Evolutionary conservation across 2,888 invertebrate genomes (phyloP).

Genomic region (Nemurella pictetii): DNA sequence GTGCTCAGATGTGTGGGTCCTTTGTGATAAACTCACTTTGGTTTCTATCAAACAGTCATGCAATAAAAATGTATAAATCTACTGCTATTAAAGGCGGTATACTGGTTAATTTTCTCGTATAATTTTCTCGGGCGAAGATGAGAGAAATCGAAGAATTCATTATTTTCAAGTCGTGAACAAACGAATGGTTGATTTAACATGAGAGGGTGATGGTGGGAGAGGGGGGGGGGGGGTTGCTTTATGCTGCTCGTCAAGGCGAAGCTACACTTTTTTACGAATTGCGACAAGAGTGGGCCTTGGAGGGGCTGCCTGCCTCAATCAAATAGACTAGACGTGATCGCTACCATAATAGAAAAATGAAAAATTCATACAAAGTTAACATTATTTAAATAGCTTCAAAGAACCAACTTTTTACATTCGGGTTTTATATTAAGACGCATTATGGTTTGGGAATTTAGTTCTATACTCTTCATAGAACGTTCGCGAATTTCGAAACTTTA

Average conservation of each 20-base stretch:
- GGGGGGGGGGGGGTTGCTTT: too few species aligned
- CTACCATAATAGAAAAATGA: constrained; percentile 4
- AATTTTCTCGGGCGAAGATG: constrained; percentile 1
- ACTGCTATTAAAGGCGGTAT: too few species aligned
- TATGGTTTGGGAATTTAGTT: neutral
- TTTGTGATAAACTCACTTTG: too few species aligned
- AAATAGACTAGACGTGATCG: neutral
- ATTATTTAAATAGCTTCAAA: neutral
- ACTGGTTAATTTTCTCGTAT: too few species aligned
- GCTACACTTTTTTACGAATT: neutral
- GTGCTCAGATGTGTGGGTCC: too few species aligned
- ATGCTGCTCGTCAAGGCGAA: too few species aligned
- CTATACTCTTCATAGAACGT: neutral
- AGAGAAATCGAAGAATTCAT: constrained; percentile 36
- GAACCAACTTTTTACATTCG: neutral
- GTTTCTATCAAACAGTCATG: too few species aligned
- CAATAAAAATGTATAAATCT: too few species aligned
- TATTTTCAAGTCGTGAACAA: constrained; percentile 36
- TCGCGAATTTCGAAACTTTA: neutral
- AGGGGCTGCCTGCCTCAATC: neutral
- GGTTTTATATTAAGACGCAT: neutral
- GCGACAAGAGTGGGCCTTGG: neutral
- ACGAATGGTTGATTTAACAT: neutral
- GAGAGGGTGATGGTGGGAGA: neutral
- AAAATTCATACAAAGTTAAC: neutral